Evolutionary conservation across 1,140 invertebrate species (phyloP).

Genomic region (Nixonia krombeini): DNA sequence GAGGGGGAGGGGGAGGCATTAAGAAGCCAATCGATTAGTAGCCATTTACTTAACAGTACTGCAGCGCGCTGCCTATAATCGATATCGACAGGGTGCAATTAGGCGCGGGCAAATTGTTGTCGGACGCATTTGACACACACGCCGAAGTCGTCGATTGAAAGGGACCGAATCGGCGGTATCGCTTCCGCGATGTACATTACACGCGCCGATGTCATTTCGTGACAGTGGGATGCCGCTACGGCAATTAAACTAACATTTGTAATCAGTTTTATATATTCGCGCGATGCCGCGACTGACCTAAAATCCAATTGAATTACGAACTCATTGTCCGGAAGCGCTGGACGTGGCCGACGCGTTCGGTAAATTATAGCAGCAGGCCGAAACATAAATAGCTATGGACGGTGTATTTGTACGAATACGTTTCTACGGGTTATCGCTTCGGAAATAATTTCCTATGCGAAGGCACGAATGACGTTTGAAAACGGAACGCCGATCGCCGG

Average conservation of each 20-base stretch:
- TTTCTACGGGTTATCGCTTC: constrained; percentile 37
- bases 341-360: constrained; percentile 30
- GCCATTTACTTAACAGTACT: neutral
- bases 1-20: too few species aligned
- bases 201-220: constrained; percentile 31
- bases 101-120: neutral
- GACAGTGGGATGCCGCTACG: constrained; percentile 18
- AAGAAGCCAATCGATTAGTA: too few species aligned
- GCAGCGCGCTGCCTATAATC: neutral
- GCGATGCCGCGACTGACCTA: constrained; percentile 28
- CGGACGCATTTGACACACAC: neutral
- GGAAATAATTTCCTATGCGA: constrained; percentile 31
- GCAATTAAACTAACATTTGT: constrained; percentile 53
- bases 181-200: constrained; percentile 15
- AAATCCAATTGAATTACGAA: constrained; percentile 52
- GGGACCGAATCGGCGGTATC: neutral
- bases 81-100: neutral
- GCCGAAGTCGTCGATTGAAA: neutral
- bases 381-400: constrained; percentile 27
- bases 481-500: constrained; percentile 19
- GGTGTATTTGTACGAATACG: constrained; percentile 27
- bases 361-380: constrained; percentile 39
- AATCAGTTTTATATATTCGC: constrained; percentile 41
- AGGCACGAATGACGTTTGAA: constrained; percentile 25
- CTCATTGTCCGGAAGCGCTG: constrained; percentile 37